Conservation (phyloP, 2,797 vertebrate genomes). For the Macropus fuliginosus region DNA sequence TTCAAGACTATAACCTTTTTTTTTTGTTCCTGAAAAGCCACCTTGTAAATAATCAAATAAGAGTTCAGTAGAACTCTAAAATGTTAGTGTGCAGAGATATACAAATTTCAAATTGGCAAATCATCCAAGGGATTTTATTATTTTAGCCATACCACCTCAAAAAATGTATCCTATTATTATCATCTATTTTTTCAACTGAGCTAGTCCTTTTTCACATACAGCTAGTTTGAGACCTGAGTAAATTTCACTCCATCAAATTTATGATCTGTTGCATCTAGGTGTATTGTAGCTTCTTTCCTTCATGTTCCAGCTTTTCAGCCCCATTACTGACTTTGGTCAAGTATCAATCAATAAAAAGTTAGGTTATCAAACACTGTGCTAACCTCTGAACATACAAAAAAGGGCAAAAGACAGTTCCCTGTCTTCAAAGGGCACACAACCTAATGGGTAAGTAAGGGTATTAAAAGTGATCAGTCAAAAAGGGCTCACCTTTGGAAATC, state of each 20-base stretch:
- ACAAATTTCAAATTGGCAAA: neutral
- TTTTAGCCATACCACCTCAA: neutral
- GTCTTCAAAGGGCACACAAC: no score
- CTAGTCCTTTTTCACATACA: neutral
- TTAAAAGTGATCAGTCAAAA: no score
- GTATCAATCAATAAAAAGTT: neutral
- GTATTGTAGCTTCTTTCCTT: neutral
- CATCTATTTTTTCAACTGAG: neutral
- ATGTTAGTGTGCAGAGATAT: neutral
- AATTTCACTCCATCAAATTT: neutral
- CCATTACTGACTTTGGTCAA: neutral
- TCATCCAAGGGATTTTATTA: neutral
- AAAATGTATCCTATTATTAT: neutral
- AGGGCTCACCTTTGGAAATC: no score
- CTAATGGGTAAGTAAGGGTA: no score
- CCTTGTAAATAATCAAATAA: neutral
- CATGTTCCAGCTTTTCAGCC: neutral
- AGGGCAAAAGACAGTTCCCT: no score
- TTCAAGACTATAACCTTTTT: neutral
- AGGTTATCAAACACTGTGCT: no score
- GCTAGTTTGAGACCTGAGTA: neutral
- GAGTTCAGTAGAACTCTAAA: neutral
- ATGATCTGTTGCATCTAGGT: neutral
- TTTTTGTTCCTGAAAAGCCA: neutral
- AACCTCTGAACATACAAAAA: no score